A percentile compares a stretch with the other conserved stretches of the same genome.
Conservation (phyloP, 2,113 vertebrate species). For the Strix aluco region DNA sequence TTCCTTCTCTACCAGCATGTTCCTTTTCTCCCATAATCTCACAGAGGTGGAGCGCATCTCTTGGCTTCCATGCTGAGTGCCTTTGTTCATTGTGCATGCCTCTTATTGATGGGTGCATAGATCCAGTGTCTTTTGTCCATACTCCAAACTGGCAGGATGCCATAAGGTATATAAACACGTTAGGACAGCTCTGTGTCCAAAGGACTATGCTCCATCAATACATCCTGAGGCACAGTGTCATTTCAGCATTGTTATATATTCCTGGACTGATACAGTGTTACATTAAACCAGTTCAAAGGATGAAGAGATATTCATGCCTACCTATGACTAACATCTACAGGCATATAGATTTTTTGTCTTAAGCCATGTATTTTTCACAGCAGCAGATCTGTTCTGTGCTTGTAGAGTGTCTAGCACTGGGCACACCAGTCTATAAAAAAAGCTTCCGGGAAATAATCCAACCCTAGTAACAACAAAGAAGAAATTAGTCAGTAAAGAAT, state of each 20-base stretch:
- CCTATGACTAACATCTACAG: background rate
- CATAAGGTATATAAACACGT: background rate
- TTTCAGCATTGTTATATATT: background rate
- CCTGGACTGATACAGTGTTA: background rate
- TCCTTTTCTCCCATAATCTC: background rate
- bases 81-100: background rate
- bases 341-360: background rate
- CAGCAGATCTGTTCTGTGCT: background rate
- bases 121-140: background rate
- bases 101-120: background rate
- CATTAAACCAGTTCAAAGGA: background rate
- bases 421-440: background rate
- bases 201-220: background rate
- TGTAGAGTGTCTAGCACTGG: background rate
- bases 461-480: background rate
- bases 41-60: background rate
- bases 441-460: background rate
- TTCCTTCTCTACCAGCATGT: background rate
- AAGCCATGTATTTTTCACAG: background rate
- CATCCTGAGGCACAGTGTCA: background rate
- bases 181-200: background rate
- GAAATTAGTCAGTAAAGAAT: background rate
- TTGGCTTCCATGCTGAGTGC: background rate
- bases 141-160: background rate
- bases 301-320: background rate